Base-by-base conservation (phyloP, 2,113 vertebrate species). In the Mormyrus lacerda region DNA sequence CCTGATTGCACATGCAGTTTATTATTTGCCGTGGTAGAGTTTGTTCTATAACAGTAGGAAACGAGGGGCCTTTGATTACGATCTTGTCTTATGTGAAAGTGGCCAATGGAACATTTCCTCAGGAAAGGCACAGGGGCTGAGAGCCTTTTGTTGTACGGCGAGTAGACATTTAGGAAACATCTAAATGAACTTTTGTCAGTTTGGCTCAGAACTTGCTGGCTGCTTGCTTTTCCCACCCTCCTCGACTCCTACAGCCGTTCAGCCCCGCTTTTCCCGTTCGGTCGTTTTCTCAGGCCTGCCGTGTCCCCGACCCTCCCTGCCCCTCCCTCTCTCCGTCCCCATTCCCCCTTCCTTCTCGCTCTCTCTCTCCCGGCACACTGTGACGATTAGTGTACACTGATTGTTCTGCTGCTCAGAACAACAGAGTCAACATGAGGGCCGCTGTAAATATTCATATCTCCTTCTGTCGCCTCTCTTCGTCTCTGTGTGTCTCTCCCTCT, bases 341-440 rank as follows among this genome's bases (percentile, higher is more conserved):
- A 31, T 1, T 51, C 15, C 27, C 51, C 8, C 50, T 31, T 27
- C 35, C 44, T 13, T 48, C n/a, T 42, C 19, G 9, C 84, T 82
- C 58, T 44, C 21, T 61, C 88, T 91, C 89, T 92, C 84, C 89
- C 65, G n/a, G 65, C 50, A 35, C 73, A 87, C 91, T 91, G 82
- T 92, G 90, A 89, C 61, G 88, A 89, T 89, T 89, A 89, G 88
- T 89, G 88, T 84, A 58, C 76, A 44, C 79, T 92, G 89, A 91
- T 90, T 90, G 58, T 89, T 90, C 61, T 76, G 90, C 90, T 88
- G 85, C 51, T 87, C 73, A 48, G 73, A 76, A 91, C 65, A 86
- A 42, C 88, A 89, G 90, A 50, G 55, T 44, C 58, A 58, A 90
- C 89, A 47, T 24, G 19, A 79, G 85, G 65, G 79, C 87, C 15